Percentiles rank a stretch among this genome's conserved stretches.
Evolutionary conservation across 2,888 invertebrate species (phyloP).

Genomic region (Liopterus haemorrhoidalis): DNA sequence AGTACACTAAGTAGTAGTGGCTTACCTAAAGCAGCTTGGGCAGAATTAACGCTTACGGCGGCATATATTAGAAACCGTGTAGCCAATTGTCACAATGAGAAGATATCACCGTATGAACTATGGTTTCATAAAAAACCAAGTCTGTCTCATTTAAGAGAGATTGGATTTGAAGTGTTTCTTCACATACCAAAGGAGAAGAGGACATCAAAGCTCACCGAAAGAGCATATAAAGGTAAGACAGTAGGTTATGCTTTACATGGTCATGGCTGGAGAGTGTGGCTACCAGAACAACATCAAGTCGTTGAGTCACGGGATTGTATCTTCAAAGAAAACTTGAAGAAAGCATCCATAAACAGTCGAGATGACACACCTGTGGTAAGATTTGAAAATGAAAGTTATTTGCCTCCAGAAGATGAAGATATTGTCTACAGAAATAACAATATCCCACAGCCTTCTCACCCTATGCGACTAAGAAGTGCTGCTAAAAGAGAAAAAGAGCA

Average conservation of each 20-base stretch:
- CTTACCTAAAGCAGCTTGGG: conserved; percentile 10
- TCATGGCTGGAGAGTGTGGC: conserved; percentile 24
- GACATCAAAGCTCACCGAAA: conserved; percentile 3
- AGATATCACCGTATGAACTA: conserved; percentile 5
- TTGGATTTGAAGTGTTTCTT: conserved; percentile 10
- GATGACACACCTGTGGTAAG: no score
- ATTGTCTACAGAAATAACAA: no score
- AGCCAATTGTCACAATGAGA: conserved; percentile 10
- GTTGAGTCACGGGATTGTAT: neutral
- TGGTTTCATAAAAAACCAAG: conserved; percentile 26
- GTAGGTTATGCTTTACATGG: conserved; percentile 24
- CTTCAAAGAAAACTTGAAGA: no score
- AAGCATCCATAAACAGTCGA: no score
- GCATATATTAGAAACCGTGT: conserved; percentile 5
- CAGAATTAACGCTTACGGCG: conserved; percentile 10
- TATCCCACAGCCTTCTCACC: no score
- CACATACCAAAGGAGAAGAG: conserved; percentile 6
- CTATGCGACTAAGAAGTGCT: no score
- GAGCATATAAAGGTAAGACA: conserved; percentile 21
- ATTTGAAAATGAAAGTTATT: no score
- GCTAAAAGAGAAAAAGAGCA: no score
- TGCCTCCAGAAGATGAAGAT: no score
- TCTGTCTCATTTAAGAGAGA: conserved; percentile 26
- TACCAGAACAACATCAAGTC: no score
- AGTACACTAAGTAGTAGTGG: neutral